A percentile compares a stretch with the other conserved stretches of the same genome.
These are phyloP conservation scores for Rhadinocentrus ornatus DNA, from an alignment of 2,797 vertebrate species.

Conservation along the genomic window DNA sequence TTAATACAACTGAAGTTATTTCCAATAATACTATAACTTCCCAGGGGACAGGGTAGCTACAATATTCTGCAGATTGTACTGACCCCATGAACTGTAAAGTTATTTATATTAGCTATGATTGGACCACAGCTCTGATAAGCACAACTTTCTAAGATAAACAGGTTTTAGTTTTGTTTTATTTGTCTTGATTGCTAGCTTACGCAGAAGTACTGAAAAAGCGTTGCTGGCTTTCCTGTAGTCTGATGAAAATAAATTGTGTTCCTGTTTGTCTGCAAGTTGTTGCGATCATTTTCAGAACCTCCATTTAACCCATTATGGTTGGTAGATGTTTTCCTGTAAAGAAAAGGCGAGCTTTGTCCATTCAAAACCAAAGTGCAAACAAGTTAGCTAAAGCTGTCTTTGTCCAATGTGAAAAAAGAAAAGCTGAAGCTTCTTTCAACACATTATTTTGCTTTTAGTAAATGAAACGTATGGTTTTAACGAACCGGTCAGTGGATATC, in stretches of 20 bases:
- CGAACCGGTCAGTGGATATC: no score
- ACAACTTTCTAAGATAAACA: not conserved
- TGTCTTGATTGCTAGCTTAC: not conserved
- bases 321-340: not conserved
- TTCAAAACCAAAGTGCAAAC: not conserved
- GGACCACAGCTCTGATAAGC: not conserved
- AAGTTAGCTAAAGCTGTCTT: not conserved
- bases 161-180: not conserved
- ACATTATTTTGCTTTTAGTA: not conserved
- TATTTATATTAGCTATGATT: not conserved
- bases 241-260: not conserved
- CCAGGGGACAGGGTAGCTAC: not conserved
- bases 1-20: not conserved
- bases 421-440: not conserved
- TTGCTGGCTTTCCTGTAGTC: not conserved
- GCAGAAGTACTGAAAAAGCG: not conserved
- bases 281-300: not conserved
- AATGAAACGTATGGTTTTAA: not conserved
- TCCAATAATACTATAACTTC: not conserved
- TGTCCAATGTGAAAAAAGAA: not conserved
- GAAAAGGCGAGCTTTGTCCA: not conserved
- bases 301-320: not conserved
- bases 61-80: not conserved
- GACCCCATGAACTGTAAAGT: not conserved
- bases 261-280: not conserved